Evolutionary conservation across 1,140 invertebrate genomes (phyloP), one percentile per base, ranked within the genome.

Genomic region (Delia radicum): DNA sequence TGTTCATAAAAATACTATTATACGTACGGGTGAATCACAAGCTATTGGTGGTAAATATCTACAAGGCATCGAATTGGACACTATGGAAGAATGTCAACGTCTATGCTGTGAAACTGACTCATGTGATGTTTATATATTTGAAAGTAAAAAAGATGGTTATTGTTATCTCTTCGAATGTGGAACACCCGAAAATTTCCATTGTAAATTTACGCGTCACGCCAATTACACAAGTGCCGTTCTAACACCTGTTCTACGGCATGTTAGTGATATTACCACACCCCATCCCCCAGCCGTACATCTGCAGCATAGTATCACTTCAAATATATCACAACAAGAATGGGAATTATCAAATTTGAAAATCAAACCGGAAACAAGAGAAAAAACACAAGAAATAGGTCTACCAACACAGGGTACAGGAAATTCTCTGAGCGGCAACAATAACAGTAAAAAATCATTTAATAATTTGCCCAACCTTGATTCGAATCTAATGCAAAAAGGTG

Each of bases 91-190:
- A 79, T 97, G 96, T 86, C 88, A 96, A 74, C 90, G 91, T 29
- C 90, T 95, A 71, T 98, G 96, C 87, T 97, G 95, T 85, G 91
- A 94, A 83, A 96, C 94, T 0, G 91, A 93, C 24, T 87, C 90
- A 63, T 98, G 96, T 84, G 96, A 97, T 87, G 94, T 97, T 10
- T 96, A 96, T 83, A 93, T 97, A 77, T 97, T 93, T 81, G 95
- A 98, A 86, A 93, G 96, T 83, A 96, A 96, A 91, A 94, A 90
- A 79, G 91, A 92, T 3, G 94, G 94, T 74, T 95, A 94, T 81
- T 98, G 96, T 86, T 98, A 97, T 83, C 87, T 97, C 28, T 98
- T 98, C 86, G 92, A 96, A 86, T 98, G 96, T 86, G 95, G 95
- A 0, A 90, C 93, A 24, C 91, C 93, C 0, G 93, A 94, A 81